A percentile compares a stretch with the other conserved stretches of the same genome.
phyloP scores from a whole-genome alignment of 2,888 invertebrate species.

The Xestia c-nigrum region DNA sequence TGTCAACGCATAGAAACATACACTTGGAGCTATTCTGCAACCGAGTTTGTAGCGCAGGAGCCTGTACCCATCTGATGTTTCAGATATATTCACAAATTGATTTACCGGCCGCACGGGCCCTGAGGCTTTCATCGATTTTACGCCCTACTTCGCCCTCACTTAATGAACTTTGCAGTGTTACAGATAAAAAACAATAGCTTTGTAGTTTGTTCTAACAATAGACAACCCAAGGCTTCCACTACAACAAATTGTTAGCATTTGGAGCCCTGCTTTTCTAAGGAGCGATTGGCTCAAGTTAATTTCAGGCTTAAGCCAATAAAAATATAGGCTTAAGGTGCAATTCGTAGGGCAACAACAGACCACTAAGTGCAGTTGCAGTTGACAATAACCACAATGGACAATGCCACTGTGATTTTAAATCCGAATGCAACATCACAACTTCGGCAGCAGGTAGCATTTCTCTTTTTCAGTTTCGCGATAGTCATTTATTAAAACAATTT shows the following conservation, averaged over 20 bases:
- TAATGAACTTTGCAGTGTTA: constrained; percentile 69
- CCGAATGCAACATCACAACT: neutral
- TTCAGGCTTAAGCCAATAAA: neutral
- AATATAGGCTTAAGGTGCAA: neutral
- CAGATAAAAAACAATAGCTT: constrained; percentile 65
- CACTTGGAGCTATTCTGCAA: constrained; percentile 25
- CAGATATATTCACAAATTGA: constrained; percentile 71
- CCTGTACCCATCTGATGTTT: constrained; percentile 41
- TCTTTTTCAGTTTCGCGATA: neutral
- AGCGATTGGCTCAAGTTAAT: neutral
- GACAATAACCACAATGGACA: neutral
- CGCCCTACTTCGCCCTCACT: constrained; percentile 71
- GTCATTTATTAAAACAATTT: neutral
- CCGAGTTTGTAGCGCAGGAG: constrained; percentile 20
- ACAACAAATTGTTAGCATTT: neutral
- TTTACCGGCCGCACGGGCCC: constrained; percentile 68
- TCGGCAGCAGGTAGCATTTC: neutral
- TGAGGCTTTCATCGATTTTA: constrained; percentile 72
- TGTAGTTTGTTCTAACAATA: constrained; percentile 28
- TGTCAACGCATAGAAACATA: neutral
- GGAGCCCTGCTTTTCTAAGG: neutral
- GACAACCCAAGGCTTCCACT: neutral
- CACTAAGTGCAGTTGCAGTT: neutral
- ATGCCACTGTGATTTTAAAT: neutral
- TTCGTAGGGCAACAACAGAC: neutral